Evolutionary conservation across 2,888 invertebrate genomes (phyloP), one percentile per base, ranked within the genome.

Genomic region (Sympetrum striolatum): DNA sequence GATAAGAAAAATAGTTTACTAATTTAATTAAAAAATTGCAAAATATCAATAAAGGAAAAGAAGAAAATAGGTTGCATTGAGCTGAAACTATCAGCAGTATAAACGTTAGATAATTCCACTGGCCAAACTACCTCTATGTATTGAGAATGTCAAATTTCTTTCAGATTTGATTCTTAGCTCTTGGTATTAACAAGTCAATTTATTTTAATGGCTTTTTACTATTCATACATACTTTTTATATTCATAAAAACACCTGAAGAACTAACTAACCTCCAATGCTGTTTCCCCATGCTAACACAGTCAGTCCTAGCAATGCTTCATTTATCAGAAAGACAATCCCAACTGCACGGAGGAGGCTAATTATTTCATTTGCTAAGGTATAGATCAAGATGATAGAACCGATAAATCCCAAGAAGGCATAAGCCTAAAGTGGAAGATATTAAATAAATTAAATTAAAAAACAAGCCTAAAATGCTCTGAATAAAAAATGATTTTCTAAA

Each of bases 211-310:
- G 6, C 39, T 6, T 39, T 48, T 48, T 48, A 48, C 2, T 6
- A 0, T 73, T 8, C 12, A 73, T 73, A 73, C 53, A 31, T 73
- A 25, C 25, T 31, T n/a, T n/a, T n/a, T n/a, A n/a, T n/a, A n/a
- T n/a, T n/a, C n/a, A n/a, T n/a, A n/a, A 90, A 91, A 93, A 93
- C 64, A 64, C 12, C 25, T 64, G 2, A 64, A n/a, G 18, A 25
- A 12, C 25, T 73, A 31, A 92, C 92, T 93, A 92, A 94, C 94
- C 94, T 91, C 95, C 95, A 48, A 96, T 93, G 92, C 95, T 95
- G 93, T 96, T 96, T 35, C 96, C 96, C 96, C 96, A 96, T 0
- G 96, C 95, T 44, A 96, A 93, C 25, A 96, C 93, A 0, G 96
- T 96, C 91, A 96, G 94, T 10, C 96, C 96, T 58, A 96, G 93